Conservation (phyloP, 2,113 vertebrate genomes). For the Papio anubis region DNA sequence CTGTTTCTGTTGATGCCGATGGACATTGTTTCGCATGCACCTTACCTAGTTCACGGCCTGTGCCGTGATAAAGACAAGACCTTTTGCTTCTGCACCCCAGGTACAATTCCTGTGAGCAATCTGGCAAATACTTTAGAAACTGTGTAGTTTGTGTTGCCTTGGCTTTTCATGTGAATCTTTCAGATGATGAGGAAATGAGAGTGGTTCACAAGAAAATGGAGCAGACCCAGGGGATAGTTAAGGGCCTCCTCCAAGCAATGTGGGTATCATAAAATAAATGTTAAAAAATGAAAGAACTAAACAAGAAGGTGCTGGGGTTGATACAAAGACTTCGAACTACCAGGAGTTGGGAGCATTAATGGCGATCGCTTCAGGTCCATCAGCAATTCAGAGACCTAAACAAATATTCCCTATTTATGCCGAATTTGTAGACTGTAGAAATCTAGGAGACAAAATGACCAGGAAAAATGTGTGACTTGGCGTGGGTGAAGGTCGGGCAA, state of each 20-base stretch:
- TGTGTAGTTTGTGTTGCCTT: too few relatives aligned
- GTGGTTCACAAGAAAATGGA: background rate
- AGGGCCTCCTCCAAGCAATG: background rate
- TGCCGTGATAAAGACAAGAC: too few relatives aligned
- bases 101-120: too few relatives aligned
- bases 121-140: too few relatives aligned
- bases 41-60: too few relatives aligned
- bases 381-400: background rate
- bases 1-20: too few relatives aligned
- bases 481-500: background rate
- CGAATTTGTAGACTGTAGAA: rapidly evolving
- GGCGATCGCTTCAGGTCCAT: background rate
- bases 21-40: too few relatives aligned
- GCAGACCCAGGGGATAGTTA: background rate
- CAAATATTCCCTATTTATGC: background rate
- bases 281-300: background rate
- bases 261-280: background rate
- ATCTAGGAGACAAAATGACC: background rate
- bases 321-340: background rate
- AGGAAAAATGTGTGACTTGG: background rate
- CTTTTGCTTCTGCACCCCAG: too few relatives aligned
- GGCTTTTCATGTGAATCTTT: too few relatives aligned
- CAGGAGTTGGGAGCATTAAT: background rate
- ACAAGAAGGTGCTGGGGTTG: background rate
- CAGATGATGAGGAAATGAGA: background rate